Evolutionary conservation across 30 jellyfish, hydroid and myxozoan species (phyloP), one percentile per base, ranked within the genome.

Genomic region (Nemopilema nomurai): DNA sequence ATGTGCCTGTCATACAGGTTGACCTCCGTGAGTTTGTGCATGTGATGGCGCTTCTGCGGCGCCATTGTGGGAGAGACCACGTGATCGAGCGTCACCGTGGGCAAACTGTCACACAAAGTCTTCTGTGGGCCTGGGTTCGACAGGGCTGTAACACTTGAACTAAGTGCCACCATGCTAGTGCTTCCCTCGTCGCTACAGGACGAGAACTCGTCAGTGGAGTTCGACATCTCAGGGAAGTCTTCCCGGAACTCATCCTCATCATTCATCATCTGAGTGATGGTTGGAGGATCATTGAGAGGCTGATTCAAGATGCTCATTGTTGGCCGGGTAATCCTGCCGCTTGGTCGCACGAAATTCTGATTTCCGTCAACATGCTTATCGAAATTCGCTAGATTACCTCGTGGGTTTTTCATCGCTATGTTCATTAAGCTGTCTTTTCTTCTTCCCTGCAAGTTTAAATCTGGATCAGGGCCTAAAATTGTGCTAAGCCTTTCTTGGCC

Each of bases 281-380:
- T 72, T 21, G 90, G 90, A 0, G 74, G 18, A 8, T 80, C 90
- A 80, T 49, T 68, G 0, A 80, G 90, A 80, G 90, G 90, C 75
- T 80, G 90, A 72, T 80, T 80, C 82, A 80, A 80, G 22, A 25
- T 80, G 82, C 90, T 80, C 90, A 80, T 80, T n/a, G 90, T 80
- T 67, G 90, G 90, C 51, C 90, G 22, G 20, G 90, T 66, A 13
- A 80, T 66, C 25, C 77, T 50, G 3, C 90, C 82, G 32, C 74
- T 21, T 0, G 73, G 82, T 32, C 90, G 77, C 73, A 68, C 28
- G 51, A 50, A 27, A 67, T 67, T 80, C 32, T 80, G 90, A 62
- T 67, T 68, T 28, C 82, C 90, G 52, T 80, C 90, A 8, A 28
- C 28, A n/a, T 63, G 74, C 29, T 80, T 66, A 49, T 80, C 90